These are phyloP conservation scores for Takifugu bimaculatus DNA, from an alignment of 2,113 vertebrate species.

Conservation along the genomic window DNA sequence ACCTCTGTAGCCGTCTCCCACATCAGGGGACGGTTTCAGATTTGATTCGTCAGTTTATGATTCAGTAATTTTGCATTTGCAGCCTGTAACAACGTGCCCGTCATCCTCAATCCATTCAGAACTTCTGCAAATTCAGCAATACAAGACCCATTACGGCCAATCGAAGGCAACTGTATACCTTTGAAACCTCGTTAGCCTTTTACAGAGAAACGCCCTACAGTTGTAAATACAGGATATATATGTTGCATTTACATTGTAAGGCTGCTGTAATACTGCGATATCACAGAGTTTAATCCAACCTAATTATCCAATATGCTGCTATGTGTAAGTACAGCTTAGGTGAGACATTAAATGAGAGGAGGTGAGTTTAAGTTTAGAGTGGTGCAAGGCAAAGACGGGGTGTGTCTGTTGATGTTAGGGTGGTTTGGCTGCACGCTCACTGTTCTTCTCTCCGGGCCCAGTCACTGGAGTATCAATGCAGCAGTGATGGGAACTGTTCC, in stretches of 20 bases:
- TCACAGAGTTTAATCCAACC: too few species aligned
- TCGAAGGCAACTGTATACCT: too few species aligned
- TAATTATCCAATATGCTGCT: too few species aligned
- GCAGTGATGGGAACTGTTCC: conserved; percentile 67
- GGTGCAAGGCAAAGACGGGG: not conserved
- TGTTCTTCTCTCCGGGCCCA: conserved; percentile 50
- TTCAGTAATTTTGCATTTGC: not conserved
- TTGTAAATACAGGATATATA: too few species aligned
- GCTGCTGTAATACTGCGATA: too few species aligned
- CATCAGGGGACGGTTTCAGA: conserved; percentile 18
- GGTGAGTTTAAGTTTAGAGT: not conserved
- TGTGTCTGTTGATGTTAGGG: conserved; percentile 22
- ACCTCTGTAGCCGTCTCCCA: conserved; percentile 13
- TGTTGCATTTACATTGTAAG: too few species aligned
- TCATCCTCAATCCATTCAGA: not conserved
- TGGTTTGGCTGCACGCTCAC: conserved; percentile 36
- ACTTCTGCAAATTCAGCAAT: too few species aligned
- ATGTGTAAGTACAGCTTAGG: too few species aligned
- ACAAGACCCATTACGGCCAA: not conserved
- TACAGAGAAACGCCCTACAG: too few species aligned
- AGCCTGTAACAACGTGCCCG: conserved; percentile 3
- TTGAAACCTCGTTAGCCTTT: too few species aligned
- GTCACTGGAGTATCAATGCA: conserved; percentile 60
- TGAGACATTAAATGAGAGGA: too few species aligned
- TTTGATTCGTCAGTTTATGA: conserved; percentile 38